Evolutionary conservation across 2,888 invertebrate species (phyloP).

Genomic region (Diaphora mendica): DNA sequence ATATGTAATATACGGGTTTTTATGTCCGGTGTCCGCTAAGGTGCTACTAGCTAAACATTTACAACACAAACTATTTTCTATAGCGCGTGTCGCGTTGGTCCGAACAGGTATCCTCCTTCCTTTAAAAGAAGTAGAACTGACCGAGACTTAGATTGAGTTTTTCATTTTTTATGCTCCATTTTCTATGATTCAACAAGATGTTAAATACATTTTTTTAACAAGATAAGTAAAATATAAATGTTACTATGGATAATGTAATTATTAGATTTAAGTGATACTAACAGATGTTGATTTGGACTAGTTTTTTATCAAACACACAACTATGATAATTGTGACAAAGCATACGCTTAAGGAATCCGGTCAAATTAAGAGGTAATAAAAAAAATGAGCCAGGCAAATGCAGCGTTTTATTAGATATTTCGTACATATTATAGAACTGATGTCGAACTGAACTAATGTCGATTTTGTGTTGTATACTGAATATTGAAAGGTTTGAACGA

Average conservation of each 20-base stretch:
- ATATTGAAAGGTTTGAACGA: neutral
- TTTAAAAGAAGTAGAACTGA: neutral
- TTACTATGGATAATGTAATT: neutral
- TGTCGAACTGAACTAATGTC: neutral
- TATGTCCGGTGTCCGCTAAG: conserved; percentile 12
- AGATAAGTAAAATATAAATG: too few relatives aligned
- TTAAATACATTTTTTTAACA: too few relatives aligned
- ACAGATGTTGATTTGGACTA: neutral
- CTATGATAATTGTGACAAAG: neutral
- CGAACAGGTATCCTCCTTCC: neutral
- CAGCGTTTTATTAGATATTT: neutral
- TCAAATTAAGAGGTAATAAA: too few relatives aligned
- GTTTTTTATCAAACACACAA: neutral
- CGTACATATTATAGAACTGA: neutral
- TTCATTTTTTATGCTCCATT: neutral
- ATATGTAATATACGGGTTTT: conserved; percentile 39
- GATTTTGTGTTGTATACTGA: neutral
- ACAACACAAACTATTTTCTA: neutral
- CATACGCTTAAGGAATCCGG: too few relatives aligned
- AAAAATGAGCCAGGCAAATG: neutral
- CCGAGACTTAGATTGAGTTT: neutral
- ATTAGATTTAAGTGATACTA: neutral
- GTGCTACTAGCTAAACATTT: neutral
- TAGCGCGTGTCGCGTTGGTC: neutral
- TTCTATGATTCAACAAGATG: too few relatives aligned